Evolutionary conservation across 1,140 invertebrate genomes (phyloP).

Genomic region (Euwallacea similis): DNA sequence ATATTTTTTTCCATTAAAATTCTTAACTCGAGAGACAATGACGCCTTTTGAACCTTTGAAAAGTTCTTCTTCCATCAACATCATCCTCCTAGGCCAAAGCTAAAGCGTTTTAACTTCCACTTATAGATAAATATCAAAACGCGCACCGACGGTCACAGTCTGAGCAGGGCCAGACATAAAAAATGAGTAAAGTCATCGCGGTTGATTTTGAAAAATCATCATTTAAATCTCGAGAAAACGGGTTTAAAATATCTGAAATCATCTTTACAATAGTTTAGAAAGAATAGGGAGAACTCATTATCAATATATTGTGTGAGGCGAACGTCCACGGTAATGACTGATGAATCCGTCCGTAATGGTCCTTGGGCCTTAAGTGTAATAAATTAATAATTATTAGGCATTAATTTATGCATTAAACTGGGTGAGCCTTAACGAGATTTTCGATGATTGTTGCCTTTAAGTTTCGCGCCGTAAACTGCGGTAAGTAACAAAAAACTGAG

Average conservation of each 20-base stretch:
- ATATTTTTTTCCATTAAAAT: too few relatives aligned
- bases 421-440: neutral
- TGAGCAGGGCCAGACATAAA: slow-evolving; percentile 34
- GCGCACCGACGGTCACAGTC: slow-evolving; percentile 21
- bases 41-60: too few relatives aligned
- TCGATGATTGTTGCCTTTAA: neutral
- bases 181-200: slow-evolving; percentile 39
- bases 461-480: neutral
- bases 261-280: slow-evolving; percentile 37
- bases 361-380: neutral
- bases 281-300: slow-evolving; percentile 29
- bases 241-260: slow-evolving; percentile 39
- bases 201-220: slow-evolving; percentile 40
- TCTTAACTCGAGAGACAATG: too few relatives aligned
- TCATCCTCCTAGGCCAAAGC: neutral
- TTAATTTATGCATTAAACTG: slow-evolving; percentile 1
- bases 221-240: slow-evolving; percentile 37
- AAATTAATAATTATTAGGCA: neutral
- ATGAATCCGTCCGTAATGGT: neutral
- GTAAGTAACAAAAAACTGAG: neutral
- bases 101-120: slow-evolving; percentile 3
- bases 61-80: neutral
- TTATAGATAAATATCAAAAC: slow-evolving; percentile 23
- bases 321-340: neutral
- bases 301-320: slow-evolving; percentile 30